Base-by-base conservation (phyloP, 2,888 invertebrate species). In the Autographa pulchrina region DNA sequence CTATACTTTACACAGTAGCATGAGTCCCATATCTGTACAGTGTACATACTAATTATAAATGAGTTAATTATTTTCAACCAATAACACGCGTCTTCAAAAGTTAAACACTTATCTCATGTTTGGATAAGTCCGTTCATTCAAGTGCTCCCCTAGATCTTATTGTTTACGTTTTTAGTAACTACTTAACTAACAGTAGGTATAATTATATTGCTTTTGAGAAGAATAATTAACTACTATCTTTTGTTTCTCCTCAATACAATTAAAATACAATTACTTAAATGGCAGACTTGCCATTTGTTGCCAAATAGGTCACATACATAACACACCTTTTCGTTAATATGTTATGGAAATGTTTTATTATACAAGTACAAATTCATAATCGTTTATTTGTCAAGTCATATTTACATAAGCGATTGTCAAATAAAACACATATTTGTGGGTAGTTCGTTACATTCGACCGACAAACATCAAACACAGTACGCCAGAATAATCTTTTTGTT, bases 401-500 rank as follows among this genome's bases (percentile, higher is more conserved):
- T 25, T 25, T 20, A 20, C 20, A 13, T 13, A 56, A 25, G 14
- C 25, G 20, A 56, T 25, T 56, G 54, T 56, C 20, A 56, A 20
- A n/a, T 48, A 48, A 48, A 48, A n/a, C 48, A 48, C 48, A n/a
- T 16, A 7, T 7, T 14, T 48, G 48, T 48, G 6, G 48, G 48
- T 48, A 48, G n/a, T 48, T 48, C n/a, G 16, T 43, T 5, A 43
- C 43, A 43, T 43, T 43, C 16, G 43, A 6, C 14, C 43, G 43
- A 16, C 43, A 43, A 43, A 2, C 14, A 14, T 9, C 16, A 14
- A 1, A 43, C 16, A 5, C 43, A 16, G 35, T 35, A 48, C 8
- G 8, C n/a, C 0, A 48, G n/a, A 8, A 48, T 6, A 43, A n/a
- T 31, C 38, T 54, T 60, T 56, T 59, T 68, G 38, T 63, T 71